Evolutionary conservation across 2,888 invertebrate genomes (phyloP).

Genomic region (Anarsia innoxiella): DNA sequence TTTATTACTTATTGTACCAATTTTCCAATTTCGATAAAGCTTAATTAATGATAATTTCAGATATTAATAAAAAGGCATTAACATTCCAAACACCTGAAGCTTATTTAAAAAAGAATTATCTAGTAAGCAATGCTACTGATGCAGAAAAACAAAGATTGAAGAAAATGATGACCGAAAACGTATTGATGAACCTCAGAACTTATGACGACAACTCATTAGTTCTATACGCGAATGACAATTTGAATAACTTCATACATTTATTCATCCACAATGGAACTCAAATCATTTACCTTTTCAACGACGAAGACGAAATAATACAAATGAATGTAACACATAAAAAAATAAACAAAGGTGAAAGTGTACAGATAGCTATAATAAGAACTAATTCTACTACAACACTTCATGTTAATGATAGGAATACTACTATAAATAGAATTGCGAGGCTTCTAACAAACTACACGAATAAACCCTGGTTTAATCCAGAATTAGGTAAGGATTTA

Average conservation of each 20-base stretch:
- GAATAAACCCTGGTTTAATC: slow-evolving; percentile 90
- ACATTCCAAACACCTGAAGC: slow-evolving; percentile 90
- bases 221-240: slow-evolving; percentile 92
- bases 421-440: slow-evolving; percentile 81
- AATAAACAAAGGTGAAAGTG: slow-evolving; percentile 87
- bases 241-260: slow-evolving; percentile 94
- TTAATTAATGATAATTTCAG: slow-evolving; percentile 54
- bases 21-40: neutral
- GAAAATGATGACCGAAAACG: slow-evolving; percentile 85
- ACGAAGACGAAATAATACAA: slow-evolving; percentile 85
- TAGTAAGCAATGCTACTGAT: slow-evolving; percentile 78
- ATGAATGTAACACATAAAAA: slow-evolving; percentile 84
- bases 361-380: slow-evolving; percentile 91
- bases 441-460: slow-evolving; percentile 84
- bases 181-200: slow-evolving; percentile 92
- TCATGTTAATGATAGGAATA: slow-evolving; percentile 86
- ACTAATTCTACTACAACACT: slow-evolving; percentile 82
- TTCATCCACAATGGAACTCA: slow-evolving; percentile 86
- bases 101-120: slow-evolving; percentile 87
- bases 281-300: slow-evolving; percentile 90
- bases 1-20: neutral
- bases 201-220: slow-evolving; percentile 88
- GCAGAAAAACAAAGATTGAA: slow-evolving; percentile 78
- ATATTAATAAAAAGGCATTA: slow-evolving; percentile 91
- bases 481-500: slow-evolving; percentile 82